A percentile compares a stretch with the other conserved stretches of the same genome.
These are phyloP conservation scores for Podarcis raffonei DNA, from an alignment of 2,113 vertebrate species.

Conservation along the genomic window DNA sequence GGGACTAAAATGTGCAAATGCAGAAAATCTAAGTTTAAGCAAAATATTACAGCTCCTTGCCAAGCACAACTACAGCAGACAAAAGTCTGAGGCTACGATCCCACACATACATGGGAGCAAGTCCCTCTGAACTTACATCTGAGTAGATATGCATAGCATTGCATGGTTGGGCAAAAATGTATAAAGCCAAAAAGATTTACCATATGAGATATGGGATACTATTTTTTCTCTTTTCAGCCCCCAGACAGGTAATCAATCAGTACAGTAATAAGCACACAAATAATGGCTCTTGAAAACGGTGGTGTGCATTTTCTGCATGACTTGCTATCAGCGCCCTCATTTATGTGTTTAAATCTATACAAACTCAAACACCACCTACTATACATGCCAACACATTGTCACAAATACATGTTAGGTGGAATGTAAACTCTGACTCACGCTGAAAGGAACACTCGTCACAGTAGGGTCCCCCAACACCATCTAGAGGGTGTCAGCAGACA, in stretches of 20 bases:
- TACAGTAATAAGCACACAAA: neutral
- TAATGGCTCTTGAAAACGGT: slow-evolving; percentile 16
- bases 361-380: slow-evolving; percentile 66
- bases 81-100: neutral
- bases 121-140: neutral
- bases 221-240: neutral
- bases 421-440: slow-evolving; percentile 3
- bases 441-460: slow-evolving; percentile 6
- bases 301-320: slow-evolving; percentile 40
- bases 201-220: neutral
- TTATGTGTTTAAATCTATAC: slow-evolving; percentile 52
- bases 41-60: neutral
- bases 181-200: neutral
- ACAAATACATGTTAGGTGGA: slow-evolving; percentile 39
- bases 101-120: neutral
- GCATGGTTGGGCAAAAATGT: neutral
- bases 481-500: slow-evolving; percentile 53
- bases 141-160: neutral
- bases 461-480: slow-evolving; percentile 50
- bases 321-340: slow-evolving; percentile 43
- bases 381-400: slow-evolving; percentile 56
- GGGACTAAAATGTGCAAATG: neutral
- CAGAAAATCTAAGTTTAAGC: neutral
- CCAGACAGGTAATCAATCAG: neutral
- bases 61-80: neutral